These are phyloP conservation scores for Varecia variegata DNA, from an alignment of 2,797 vertebrate species.

Conservation along the genomic window DNA sequence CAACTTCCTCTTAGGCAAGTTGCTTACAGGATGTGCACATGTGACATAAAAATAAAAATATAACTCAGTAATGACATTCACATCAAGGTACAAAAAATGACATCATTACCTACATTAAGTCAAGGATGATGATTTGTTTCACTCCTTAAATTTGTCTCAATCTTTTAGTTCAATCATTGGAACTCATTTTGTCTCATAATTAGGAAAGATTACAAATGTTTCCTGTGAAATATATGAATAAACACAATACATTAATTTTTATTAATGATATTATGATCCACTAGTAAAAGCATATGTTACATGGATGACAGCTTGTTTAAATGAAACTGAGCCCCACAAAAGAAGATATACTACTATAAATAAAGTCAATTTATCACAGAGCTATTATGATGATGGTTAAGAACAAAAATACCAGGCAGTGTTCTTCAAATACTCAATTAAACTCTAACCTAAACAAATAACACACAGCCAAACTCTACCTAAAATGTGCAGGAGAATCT, in stretches of 20 bases:
- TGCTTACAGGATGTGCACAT: background rate
- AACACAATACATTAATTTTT: constrained; percentile 6
- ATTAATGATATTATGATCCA: background rate
- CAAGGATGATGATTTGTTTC: background rate
- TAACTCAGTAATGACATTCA: background rate
- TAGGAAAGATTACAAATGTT: constrained; percentile 5
- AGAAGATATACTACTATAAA: constrained; percentile 2
- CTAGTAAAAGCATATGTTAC: background rate
- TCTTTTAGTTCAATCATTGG: constrained; percentile 19
- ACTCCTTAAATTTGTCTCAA: constrained; percentile 16
- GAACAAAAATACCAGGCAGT: constrained; percentile 3
- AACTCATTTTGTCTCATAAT: constrained; percentile 20
- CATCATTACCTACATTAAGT: background rate
- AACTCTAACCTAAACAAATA: constrained; percentile 28
- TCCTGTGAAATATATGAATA: constrained; percentile 4
- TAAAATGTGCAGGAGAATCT: background rate
- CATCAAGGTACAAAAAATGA: background rate
- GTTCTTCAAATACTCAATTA: background rate
- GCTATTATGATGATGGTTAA: background rate
- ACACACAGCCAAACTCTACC: background rate
- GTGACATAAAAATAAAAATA: background rate
- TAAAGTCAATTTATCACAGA: constrained; percentile 39
- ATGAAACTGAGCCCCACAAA: background rate
- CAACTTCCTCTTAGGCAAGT: background rate
- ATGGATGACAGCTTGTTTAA: background rate